Evolutionary conservation across 1,140 invertebrate species (phyloP), one percentile per base, ranked within the genome.

Genomic region (Brachionus manjavacas): DNA sequence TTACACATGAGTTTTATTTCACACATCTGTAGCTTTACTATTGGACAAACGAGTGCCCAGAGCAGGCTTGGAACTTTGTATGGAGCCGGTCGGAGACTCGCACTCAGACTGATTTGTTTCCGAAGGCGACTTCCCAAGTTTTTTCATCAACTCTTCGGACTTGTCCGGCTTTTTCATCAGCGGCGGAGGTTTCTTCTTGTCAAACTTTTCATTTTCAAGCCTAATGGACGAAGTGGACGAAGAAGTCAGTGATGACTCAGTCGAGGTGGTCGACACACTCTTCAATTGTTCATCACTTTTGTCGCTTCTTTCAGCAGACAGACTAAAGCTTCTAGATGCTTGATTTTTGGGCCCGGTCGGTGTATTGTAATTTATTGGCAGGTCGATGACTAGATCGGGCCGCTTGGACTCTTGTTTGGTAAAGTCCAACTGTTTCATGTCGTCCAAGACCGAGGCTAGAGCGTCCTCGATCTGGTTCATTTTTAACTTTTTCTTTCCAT

Each of bases 131-230:
- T 43, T 68, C 12, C 60, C 52, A 4, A 60, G 52, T 9, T 60
- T 60, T 60, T 60, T 60, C 8, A 60, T 8, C 52, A 60, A 60
- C 20, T 60, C 52, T 20, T 60, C 52, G 52, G 52, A 60, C 16
- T 20, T 60, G 52, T 60, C 89, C 8, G 93, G 93, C 87, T 94
- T 93, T 52, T 91, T 92, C 87, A 94, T 91, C 28, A 94, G 91
- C 83, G 92, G 92, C 1, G 93, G 93, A 88, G 14, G 92, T 91
- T 76, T 43, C 23, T 76, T 76, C 28, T 76, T 52, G 14, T 76
- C 43, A 16, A 25, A 76, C 49, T 76, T 46, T 35, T 76, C 43
- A 14, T 25, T 76, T 0, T 76, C 72, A 3, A 70, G 66, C n/a
- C 49, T 76, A n/a, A 76, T 76, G 20, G 72, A 76, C 12, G 41